Conservation (phyloP, 2,797 vertebrate species). For the Phrynocephalus vlangalii region DNA sequence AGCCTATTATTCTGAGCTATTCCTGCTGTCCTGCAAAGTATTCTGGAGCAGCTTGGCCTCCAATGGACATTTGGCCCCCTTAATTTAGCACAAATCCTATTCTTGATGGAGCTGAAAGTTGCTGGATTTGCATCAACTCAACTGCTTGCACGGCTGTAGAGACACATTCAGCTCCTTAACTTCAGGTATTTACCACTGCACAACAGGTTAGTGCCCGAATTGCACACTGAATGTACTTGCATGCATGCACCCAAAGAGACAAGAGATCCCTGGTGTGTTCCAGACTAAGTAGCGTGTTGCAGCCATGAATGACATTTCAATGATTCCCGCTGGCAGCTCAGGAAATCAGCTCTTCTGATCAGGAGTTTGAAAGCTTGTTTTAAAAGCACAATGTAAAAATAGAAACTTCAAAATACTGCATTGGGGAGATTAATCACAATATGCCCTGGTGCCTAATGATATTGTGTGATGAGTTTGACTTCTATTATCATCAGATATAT, state of each 20-base stretch:
- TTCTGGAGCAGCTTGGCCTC: neutral
- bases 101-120: neutral
- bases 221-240: neutral
- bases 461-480: slow-evolving; percentile 32
- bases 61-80: neutral
- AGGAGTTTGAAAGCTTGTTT: slow-evolving; percentile 10
- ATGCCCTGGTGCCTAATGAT: neutral
- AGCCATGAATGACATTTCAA: neutral
- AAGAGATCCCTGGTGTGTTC: neutral
- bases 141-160: neutral
- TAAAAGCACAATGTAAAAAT: slow-evolving; percentile 18
- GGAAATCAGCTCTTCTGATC: slow-evolving; percentile 40
- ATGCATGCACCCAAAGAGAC: neutral
- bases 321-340: neutral
- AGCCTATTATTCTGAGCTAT: neutral
- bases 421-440: slow-evolving; percentile 10
- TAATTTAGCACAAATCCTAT: neutral
- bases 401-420: neutral
- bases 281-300: accelerated
- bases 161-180: neutral
- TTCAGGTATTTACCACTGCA: neutral
- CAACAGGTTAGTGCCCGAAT: neutral
- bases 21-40: neutral
- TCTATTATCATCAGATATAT: slow-evolving; percentile 5
- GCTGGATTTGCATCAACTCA: neutral